Conservation (phyloP, 2,113 vertebrate genomes). For the Bubo scandiacus region DNA sequence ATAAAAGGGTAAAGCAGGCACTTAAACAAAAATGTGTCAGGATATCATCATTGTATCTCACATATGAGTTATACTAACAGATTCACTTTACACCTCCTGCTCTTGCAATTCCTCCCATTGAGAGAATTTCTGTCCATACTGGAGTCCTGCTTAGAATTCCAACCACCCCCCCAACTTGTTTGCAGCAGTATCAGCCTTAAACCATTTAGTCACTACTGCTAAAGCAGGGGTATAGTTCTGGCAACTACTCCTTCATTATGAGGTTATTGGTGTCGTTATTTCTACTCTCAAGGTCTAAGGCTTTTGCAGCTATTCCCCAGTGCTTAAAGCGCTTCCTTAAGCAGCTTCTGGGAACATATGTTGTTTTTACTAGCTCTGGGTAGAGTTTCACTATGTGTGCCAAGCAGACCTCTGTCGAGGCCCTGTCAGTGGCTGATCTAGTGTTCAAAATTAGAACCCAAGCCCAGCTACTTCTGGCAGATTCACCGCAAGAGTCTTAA, state of each 20-base stretch:
- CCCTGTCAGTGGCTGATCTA: neutral
- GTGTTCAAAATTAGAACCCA: neutral
- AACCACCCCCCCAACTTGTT: neutral
- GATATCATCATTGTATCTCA: neutral
- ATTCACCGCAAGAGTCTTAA: neutral
- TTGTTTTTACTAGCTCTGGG: constrained; percentile 53
- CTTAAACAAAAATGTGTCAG: neutral
- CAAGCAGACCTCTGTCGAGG: neutral
- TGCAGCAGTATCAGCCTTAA: constrained; percentile 1
- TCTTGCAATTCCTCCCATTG: neutral
- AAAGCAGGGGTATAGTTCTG: neutral
- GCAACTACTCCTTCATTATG: neutral
- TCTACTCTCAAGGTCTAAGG: neutral
- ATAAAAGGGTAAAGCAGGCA: neutral
- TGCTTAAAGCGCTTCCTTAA: constrained; percentile 50
- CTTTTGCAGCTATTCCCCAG: constrained; percentile 15
- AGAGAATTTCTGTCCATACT: neutral
- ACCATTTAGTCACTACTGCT: neutral
- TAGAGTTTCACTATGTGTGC: constrained; percentile 32
- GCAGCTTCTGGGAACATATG: constrained; percentile 61
- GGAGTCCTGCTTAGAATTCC: neutral
- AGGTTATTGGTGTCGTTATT: constrained; percentile 1
- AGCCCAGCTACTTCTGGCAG: neutral
- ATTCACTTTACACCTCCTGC: neutral
- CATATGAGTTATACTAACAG: neutral